These are phyloP conservation scores for Sceloporus tristichus DNA, from an alignment of 2,113 vertebrate species.

Conservation along the genomic window DNA sequence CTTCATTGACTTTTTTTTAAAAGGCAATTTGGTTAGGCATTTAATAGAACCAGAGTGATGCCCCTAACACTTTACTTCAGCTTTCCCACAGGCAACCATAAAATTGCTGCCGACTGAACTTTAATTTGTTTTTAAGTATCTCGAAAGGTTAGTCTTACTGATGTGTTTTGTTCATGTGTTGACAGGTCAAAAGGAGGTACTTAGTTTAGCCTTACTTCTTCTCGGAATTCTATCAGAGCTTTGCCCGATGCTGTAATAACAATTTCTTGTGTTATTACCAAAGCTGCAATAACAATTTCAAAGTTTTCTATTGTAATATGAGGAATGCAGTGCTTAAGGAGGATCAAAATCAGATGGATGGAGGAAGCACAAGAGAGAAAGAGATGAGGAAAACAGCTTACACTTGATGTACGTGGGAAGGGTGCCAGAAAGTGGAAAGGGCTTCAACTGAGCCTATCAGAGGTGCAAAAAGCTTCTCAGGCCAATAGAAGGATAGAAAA, in stretches of 20 bases:
- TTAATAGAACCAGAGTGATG: slow-evolving; percentile 3
- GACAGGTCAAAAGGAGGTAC: neutral
- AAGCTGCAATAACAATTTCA: neutral
- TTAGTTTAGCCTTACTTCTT: slow-evolving; percentile 34
- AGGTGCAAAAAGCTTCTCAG: neutral
- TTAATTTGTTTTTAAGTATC: slow-evolving; percentile 25
- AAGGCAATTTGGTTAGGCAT: neutral
- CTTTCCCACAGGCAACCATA: neutral
- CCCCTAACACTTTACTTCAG: neutral
- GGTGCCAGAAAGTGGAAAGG: neutral
- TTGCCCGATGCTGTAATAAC: neutral
- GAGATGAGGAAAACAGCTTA: neutral
- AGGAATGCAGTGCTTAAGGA: neutral
- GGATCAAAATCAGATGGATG: neutral
- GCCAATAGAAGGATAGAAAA: neutral
- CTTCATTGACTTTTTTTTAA: neutral
- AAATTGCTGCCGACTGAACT: neutral
- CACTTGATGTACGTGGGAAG: neutral
- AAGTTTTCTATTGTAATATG: neutral
- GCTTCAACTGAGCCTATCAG: neutral
- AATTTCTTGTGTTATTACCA: neutral
- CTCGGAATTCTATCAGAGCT: slow-evolving; percentile 34
- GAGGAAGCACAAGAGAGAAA: neutral
- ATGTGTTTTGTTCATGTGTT: slow-evolving; percentile 24
- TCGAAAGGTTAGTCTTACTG: slow-evolving; percentile 25